A percentile compares a stretch with the other conserved stretches of the same genome.
Conservation (phyloP, 2,797 vertebrate genomes). For the Cyprinella venusta region DNA sequence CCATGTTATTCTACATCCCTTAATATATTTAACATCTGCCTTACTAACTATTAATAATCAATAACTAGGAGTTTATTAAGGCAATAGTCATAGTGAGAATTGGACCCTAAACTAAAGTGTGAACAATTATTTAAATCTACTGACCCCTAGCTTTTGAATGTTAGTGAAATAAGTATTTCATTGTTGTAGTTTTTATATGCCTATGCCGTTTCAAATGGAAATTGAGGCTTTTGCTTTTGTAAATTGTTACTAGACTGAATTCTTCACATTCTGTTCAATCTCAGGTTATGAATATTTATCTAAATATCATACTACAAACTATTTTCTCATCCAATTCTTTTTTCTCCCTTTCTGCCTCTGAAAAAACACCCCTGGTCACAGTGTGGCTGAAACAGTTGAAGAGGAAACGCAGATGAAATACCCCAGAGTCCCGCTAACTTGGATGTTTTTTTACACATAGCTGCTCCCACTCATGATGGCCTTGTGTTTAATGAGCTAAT, state of each 20-base stretch:
- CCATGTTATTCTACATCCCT: no score
- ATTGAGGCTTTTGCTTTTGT: not conserved
- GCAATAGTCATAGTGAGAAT: no score
- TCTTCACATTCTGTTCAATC: not conserved
- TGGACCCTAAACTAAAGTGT: no score
- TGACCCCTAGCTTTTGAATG: not conserved
- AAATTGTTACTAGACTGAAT: not conserved
- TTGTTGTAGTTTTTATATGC: not conserved
- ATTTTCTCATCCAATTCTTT: not conserved
- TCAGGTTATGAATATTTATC: not conserved
- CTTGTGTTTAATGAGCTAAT: not conserved
- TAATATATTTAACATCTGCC: no score
- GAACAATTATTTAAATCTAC: not conserved
- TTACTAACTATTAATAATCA: no score
- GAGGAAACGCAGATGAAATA: conserved; percentile 2
- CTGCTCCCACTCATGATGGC: conserved; percentile 22
- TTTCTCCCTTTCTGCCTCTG: not conserved
- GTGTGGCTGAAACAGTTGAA: not conserved
- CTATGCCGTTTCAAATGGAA: not conserved
- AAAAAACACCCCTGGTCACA: not conserved
- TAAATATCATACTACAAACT: rapidly evolving
- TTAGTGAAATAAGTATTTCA: not conserved
- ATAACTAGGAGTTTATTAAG: no score
- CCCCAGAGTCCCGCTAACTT: conserved; percentile 21
- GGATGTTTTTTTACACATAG: conserved; percentile 18